Percentiles rank a stretch among this genome's conserved stretches.
phyloP scores from a whole-genome alignment of 92 coral and sea anemone species.

The Parazoanthus darwini region DNA sequence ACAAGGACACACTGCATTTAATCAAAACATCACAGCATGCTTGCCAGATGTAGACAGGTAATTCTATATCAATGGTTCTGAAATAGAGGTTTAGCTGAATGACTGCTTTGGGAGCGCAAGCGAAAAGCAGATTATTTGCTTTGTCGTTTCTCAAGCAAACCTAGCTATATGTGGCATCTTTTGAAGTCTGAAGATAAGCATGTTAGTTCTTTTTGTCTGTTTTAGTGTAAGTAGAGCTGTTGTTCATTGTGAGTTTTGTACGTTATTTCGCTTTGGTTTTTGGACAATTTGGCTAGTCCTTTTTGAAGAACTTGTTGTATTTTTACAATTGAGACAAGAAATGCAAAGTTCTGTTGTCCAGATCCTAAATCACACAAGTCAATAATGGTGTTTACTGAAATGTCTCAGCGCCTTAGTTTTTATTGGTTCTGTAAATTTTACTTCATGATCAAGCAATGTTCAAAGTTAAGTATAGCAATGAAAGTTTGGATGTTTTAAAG shows the following conservation, averaged over 20 bases:
- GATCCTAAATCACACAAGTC: neutral
- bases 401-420: neutral
- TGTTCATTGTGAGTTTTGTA: too few relatives aligned
- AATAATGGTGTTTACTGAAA: neutral
- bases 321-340: neutral
- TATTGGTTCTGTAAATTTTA: too few relatives aligned
- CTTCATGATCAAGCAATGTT: too few relatives aligned
- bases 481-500: neutral
- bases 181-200: too few relatives aligned
- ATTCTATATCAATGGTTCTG: neutral
- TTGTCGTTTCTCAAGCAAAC: too few relatives aligned
- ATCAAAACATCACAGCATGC: neutral
- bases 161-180: too few relatives aligned
- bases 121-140: too few relatives aligned
- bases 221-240: too few relatives aligned
- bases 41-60: conserved; percentile 2
- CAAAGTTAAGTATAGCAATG: neutral
- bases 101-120: too few relatives aligned
- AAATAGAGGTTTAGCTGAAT: too few relatives aligned
- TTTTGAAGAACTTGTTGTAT: neutral
- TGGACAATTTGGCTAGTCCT: neutral
- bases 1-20: neutral
- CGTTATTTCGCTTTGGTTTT: neutral
- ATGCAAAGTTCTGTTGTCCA: neutral
- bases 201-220: too few relatives aligned